Base-by-base conservation (phyloP, 1,140 invertebrate species). In the Dendrolimus punctatus region DNA sequence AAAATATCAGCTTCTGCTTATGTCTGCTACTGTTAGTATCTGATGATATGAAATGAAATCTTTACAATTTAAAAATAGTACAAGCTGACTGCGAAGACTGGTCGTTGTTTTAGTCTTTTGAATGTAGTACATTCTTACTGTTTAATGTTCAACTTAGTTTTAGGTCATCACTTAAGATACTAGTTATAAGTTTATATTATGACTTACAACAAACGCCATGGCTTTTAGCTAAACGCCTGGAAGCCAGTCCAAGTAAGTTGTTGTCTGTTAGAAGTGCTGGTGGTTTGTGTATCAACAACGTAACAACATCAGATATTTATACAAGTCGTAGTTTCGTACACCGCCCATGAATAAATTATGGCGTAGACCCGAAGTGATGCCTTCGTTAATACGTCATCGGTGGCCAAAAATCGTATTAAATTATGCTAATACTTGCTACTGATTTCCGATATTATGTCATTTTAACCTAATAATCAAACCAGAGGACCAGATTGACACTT, bases 181-280 rank as follows among this genome's bases (percentile, higher is more conserved):
- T n/a, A n/a, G n/a, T n/a, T 53, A 38, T 5, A 44, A 6, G 40
- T n/a, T 39, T 37, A 8, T 43, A 38, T 56, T 62, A 63, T 44
- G 47, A 86, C 82, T 84, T 77, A 86, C 82, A 80, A 83, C 64
- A 75, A 83, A 83, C 62, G 73, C 76, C 79, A 86, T 86, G 82
- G 80, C 82, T 86, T 64, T 75, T 84, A 86, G 82, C 82, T 86
- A 86, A 83, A 60, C 83, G 83, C 80, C 71, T 64, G 58, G 54
- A 74, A 81, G 82, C 82, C 83, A 78, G 68, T 65, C 57, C 59
- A 73, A 57, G 58, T 54, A 47, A 72, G 77, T 76, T 81, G 82
- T 80, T 81, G 62, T 68, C 75, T 71, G 66, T 77, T 64, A 68
- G 60, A 71, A 80, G 73, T 73, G 72, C 71, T 54, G 69, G 53